Evolutionary conservation across 2,888 invertebrate genomes (phyloP).

Genomic region (Aleiodes testaceus): DNA sequence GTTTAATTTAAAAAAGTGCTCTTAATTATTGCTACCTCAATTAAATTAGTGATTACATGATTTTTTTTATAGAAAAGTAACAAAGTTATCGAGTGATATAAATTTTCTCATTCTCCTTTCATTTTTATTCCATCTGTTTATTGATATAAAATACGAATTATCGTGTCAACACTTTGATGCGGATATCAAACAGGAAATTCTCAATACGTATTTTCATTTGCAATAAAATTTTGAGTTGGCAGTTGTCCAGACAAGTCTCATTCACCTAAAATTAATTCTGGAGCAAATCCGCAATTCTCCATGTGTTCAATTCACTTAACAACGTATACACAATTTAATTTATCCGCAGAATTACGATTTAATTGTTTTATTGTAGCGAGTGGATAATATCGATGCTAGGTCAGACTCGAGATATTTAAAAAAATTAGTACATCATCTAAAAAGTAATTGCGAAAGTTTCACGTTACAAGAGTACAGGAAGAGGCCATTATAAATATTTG

Average conservation of each 20-base stretch:
- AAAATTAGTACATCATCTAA: too few species aligned
- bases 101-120: not conserved
- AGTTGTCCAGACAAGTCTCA: not conserved
- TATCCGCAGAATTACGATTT: too few species aligned
- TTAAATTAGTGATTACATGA: too few species aligned
- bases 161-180: slow-evolving; percentile 24
- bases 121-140: not conserved
- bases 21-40: too few species aligned
- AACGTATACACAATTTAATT: too few species aligned
- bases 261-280: slow-evolving; percentile 30
- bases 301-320: not conserved
- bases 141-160: not conserved
- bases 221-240: slow-evolving; percentile 12
- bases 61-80: too few species aligned
- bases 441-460: not conserved
- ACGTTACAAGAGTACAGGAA: not conserved
- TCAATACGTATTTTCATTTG: not conserved
- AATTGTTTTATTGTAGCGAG: not conserved
- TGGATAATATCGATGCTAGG: not conserved
- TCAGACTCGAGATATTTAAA: too few species aligned
- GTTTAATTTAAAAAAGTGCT: too few species aligned
- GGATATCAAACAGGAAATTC: slow-evolving; percentile 21
- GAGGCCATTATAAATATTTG: slow-evolving; percentile 18
- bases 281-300: slow-evolving; percentile 23
- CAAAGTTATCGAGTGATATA: not conserved